Conservation (phyloP, 2,113 vertebrate species). For the Amphiprion percula region DNA sequence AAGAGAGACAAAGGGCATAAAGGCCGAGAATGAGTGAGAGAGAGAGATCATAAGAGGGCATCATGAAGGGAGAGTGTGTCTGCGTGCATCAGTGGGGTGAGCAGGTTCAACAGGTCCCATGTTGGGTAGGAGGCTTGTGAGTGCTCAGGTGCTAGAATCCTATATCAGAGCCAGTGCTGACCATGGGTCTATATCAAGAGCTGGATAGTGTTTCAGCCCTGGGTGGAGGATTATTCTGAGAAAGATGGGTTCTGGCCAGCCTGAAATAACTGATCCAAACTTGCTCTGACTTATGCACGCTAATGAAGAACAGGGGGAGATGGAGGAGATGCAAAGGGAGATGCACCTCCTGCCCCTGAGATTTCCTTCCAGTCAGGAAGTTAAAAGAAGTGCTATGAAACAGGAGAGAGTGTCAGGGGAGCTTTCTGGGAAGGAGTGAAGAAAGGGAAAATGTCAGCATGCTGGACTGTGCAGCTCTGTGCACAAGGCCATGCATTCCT, state of each 20-base stretch:
- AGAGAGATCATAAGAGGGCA: constrained; percentile 43
- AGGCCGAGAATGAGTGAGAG: not conserved
- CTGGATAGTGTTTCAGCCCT: constrained; percentile 74
- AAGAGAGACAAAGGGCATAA: constrained; percentile 23
- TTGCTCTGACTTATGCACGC: constrained; percentile 62
- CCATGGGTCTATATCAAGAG: constrained; percentile 82
- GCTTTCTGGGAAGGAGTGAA: constrained; percentile 61
- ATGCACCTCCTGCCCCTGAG: constrained; percentile 58
- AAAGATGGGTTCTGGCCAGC: constrained; percentile 77
- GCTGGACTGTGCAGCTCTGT: constrained; percentile 38
- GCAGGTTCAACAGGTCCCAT: constrained; percentile 78
- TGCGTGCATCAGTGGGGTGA: constrained; percentile 70
- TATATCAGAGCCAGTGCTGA: constrained; percentile 80
- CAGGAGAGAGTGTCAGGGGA: constrained; percentile 56
- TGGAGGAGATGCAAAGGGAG: constrained; percentile 30
- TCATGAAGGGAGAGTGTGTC: constrained; percentile 37
- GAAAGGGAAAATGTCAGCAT: constrained; percentile 71
- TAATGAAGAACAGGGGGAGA: constrained; percentile 71
- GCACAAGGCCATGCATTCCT: constrained; percentile 44
- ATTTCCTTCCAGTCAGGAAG: constrained; percentile 60
- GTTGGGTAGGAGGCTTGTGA: constrained; percentile 62
- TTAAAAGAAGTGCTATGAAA: constrained; percentile 71
- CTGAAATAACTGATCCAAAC: constrained; percentile 80
- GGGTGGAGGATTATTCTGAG: constrained; percentile 79
- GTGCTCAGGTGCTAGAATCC: constrained; percentile 83